Evolutionary conservation across 1,140 invertebrate species (phyloP), one percentile per base, ranked within the genome.

Genomic region (Callitettix versicolor): DNA sequence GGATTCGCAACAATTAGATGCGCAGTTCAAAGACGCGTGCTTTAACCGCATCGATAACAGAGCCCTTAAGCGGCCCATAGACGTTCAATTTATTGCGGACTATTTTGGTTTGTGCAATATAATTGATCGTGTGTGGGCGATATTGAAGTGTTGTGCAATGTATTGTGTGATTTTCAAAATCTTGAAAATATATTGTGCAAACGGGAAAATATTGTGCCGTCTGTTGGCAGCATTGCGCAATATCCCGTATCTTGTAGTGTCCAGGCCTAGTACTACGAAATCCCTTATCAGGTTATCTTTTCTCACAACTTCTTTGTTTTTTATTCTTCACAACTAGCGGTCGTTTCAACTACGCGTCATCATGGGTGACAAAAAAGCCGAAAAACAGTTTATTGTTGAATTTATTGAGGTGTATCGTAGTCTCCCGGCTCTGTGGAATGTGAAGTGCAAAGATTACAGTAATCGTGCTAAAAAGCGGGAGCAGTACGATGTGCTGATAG

Each of bases 401-500:
- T 57, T 57, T 42, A 56, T 58, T 14, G 53, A 56, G 24, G 18
- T 48, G 22, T 56, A 56, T 47, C 34, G 43, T 17, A 24, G 26
- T 24, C 44, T 56, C 15, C 57, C 57, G 24, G 52, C 44, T 26
- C 53, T 58, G 14, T 57, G 42, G 57, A 24, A 57, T 17, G 40
- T 41, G 38, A 54, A 36, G 18, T 41, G 14, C 54, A 50, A 55
- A 26, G 57, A 58, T 15, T 58, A 58, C 24, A 47, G n/a, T 15
- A 33, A 50, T 41, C 22, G 57, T 11, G 41, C 21, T 30, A 56
- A 56, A 34, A 58, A 58, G 41, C 12, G 20, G 20, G 55, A 58
- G 48, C 49, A 58, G 41, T 63, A 63, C 44, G 48, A 57, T 26
- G 41, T 52, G 40, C 41, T 59, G 22, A 26, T 63, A 22, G 26